Evolutionary conservation across 2,888 invertebrate species (phyloP).

Genomic region (Eristalinus aeneus): DNA sequence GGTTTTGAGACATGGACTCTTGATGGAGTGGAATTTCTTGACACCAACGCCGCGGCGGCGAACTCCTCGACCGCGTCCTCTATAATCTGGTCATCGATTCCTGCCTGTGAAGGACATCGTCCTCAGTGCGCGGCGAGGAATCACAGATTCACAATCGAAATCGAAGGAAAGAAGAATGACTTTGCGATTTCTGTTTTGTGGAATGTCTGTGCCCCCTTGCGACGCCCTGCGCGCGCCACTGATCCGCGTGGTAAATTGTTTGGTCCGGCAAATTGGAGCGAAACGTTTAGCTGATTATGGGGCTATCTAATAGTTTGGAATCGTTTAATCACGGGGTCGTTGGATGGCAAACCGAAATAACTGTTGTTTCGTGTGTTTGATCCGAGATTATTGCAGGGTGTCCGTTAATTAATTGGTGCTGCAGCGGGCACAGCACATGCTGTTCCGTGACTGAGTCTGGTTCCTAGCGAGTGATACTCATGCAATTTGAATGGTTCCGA

Average conservation of each 20-base stretch:
- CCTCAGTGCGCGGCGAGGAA: constrained; percentile 17
- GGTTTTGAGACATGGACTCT: constrained; percentile 76
- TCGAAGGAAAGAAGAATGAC: constrained; percentile 53
- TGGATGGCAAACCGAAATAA: constrained; percentile 57
- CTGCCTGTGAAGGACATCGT: constrained; percentile 50
- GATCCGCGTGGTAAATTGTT: constrained; percentile 44
- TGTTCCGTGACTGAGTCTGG: constrained; percentile 2
- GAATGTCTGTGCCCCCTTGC: neutral
- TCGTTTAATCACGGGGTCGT: constrained; percentile 67
- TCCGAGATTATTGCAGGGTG: constrained; percentile 36
- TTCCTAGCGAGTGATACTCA: neutral
- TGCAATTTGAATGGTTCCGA: neutral
- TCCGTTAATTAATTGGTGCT: constrained; percentile 49
- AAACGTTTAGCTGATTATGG: constrained; percentile 71
- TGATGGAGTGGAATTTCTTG: constrained; percentile 54
- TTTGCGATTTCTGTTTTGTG: constrained; percentile 53
- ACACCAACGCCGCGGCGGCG: constrained; percentile 29
- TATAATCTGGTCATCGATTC: constrained; percentile 54
- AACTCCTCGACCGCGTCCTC: neutral
- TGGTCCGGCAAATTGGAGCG: constrained; percentile 71
- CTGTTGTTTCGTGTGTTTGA: constrained; percentile 55
- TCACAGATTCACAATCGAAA: constrained; percentile 55
- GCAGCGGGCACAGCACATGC: constrained; percentile 30
- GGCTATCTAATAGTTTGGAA: constrained; percentile 66
- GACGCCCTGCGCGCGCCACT: neutral